These are phyloP conservation scores for Hemithea aestivaria DNA, from an alignment of 2,888 invertebrate genomes.

Conservation along the genomic window DNA sequence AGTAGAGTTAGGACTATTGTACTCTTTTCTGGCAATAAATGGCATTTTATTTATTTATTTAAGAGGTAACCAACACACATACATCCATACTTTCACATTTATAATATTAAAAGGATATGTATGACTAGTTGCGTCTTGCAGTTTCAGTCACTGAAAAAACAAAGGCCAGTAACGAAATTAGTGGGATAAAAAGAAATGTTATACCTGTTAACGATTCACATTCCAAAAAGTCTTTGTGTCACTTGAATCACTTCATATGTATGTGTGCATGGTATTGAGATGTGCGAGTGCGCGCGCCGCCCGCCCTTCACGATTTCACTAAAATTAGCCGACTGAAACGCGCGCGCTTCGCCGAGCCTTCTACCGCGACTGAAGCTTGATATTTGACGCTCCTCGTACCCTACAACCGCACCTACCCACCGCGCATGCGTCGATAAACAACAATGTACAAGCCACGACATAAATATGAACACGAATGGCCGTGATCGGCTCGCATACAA, in stretches of 20 bases:
- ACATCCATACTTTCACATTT: too few relatives aligned
- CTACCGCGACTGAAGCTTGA: constrained; percentile 41
- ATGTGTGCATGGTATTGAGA: constrained; percentile 35
- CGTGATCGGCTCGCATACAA: too few relatives aligned
- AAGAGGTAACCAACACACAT: too few relatives aligned
- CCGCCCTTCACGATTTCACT: constrained; percentile 56
- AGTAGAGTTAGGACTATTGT: too few relatives aligned
- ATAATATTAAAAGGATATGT: too few relatives aligned
- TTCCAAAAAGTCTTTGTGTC: constrained; percentile 5
- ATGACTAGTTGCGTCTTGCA: too few relatives aligned
- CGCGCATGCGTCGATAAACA: constrained; percentile 54
- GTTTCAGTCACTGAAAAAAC: too few relatives aligned
- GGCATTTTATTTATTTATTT: too few relatives aligned
- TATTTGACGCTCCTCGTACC: constrained; percentile 15
- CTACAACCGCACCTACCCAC: constrained; percentile 24
- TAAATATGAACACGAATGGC: too few relatives aligned
- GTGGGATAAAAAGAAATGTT: too few relatives aligned
- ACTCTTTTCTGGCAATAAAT: too few relatives aligned
- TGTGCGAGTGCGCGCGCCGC: constrained; percentile 63
- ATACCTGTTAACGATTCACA: constrained; percentile 7
- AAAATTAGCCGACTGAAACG: constrained; percentile 55
- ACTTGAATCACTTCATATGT: constrained; percentile 8
- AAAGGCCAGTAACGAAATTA: too few relatives aligned
- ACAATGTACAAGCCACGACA: constrained; percentile 56
- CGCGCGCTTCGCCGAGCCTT: constrained; percentile 48